Base-by-base conservation (phyloP, 2,888 invertebrate genomes). In the Leuctra nigra region DNA sequence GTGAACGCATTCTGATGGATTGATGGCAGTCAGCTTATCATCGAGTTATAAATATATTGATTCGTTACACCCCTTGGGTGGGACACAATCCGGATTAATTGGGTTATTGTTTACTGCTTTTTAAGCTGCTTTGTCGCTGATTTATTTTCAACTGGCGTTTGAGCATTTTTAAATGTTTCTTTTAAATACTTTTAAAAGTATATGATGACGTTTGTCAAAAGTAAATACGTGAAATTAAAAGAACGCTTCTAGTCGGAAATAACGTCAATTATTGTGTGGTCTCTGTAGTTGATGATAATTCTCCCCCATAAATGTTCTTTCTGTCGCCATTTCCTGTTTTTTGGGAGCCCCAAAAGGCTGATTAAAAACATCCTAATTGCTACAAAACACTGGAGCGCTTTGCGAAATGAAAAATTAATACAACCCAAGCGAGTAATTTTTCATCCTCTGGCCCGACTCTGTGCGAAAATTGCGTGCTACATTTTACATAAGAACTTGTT, bases 331-430 rank as follows among this genome's bases (percentile, higher is more conserved):
- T 54, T 55, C 23, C 38, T 39, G 39, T 54, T 54, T 58, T 55
- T 41, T 46, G 11, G 20, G 16, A 29, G 25, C 54, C 35, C 54
- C 52, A 48, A 44, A 54, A 44, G 55, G 52, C 52, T 55, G 52
- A 58, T 58, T 58, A 58, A 55, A 58, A 58, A 58, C 53, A n/a
- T 44, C 39, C 55, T 58, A 58, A 58, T 58, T 58, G 58, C 55
- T 53, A 58, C 58, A 46, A 58, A 58, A 55, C 58, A 41, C 24
- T 25, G 46, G n/a, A 29, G 23, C 25, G 54, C 16, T 36, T 41
- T 53, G 52, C 24, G 41, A 54, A 58, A 58, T 58, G 58, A 55
- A 58, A 53, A 53, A 58, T 50, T 33, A 57, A 54, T 52, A 48
- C 54, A 55, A 22, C 47, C 58, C 53, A 23, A 38, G 52, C 46